Evolutionary conservation across 2,113 vertebrate genomes (phyloP).

Genomic region (Coryphaenoides rupestris): DNA sequence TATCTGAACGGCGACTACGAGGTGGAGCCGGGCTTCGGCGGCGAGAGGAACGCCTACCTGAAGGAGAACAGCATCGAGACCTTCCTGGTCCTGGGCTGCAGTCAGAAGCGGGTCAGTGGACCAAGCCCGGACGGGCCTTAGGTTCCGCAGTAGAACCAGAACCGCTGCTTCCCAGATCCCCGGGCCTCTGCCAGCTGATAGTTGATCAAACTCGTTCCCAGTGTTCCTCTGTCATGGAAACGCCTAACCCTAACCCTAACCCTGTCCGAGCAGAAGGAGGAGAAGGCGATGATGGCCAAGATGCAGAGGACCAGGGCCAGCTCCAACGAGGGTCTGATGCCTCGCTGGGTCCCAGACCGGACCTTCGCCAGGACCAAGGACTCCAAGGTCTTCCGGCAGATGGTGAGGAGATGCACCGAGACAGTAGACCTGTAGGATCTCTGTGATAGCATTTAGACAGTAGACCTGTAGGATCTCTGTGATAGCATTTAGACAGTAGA

Average conservation of each 20-base stretch:
- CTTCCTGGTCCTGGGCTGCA: constrained; percentile 92
- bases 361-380: constrained; percentile 92
- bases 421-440: not conserved
- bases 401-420: constrained; percentile 80
- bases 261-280: constrained; percentile 83
- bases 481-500: too few species aligned
- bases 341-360: constrained; percentile 91
- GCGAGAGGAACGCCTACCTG: constrained; percentile 91
- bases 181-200: not conserved
- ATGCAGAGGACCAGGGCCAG: constrained; percentile 87
- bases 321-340: constrained; percentile 86
- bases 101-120: constrained; percentile 86
- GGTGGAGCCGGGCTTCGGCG: constrained; percentile 90
- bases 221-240: too few species aligned
- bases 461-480: not conserved
- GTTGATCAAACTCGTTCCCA: not conserved
- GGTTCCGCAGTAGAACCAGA: not conserved
- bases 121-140: not conserved
- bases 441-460: too few species aligned
- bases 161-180: too few species aligned
- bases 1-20: constrained; percentile 96
- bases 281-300: constrained; percentile 94
- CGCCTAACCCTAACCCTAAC: constrained; percentile 7
- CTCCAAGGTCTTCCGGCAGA: constrained; percentile 96
- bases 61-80: constrained; percentile 96